Evolutionary conservation across 1,140 invertebrate species (phyloP).

Genomic region (Scaptodrosophila lebanonensis): DNA sequence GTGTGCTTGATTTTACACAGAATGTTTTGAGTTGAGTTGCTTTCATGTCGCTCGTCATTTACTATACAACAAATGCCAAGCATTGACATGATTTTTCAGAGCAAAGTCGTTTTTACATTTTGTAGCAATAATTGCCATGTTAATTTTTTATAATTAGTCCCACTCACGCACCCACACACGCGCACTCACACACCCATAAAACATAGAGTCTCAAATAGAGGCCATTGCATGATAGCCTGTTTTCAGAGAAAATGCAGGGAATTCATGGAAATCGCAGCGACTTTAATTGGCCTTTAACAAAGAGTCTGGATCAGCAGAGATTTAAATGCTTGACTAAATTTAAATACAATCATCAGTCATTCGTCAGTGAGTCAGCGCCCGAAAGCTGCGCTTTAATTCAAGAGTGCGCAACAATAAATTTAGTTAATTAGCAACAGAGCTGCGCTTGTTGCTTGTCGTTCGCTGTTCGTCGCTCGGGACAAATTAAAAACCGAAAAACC

Average conservation of each 20-base stretch:
- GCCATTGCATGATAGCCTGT: not conserved
- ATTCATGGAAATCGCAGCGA: slow-evolving; percentile 46
- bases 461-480: too few relatives aligned
- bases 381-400: slow-evolving; percentile 10
- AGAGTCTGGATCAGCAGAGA: slow-evolving; percentile 7
- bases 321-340: slow-evolving; percentile 42
- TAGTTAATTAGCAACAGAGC: slow-evolving; percentile 43
- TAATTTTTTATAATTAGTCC: slow-evolving; percentile 57
- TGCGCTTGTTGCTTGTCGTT: too few relatives aligned
- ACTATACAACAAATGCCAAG: slow-evolving; percentile 57
- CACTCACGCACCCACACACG: slow-evolving; percentile 7
- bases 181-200: slow-evolving; percentile 1
- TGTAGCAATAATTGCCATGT: slow-evolving; percentile 50
- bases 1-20: too few relatives aligned
- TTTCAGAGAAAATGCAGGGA: slow-evolving; percentile 3
- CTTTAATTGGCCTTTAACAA: slow-evolving; percentile 45
- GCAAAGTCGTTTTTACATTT: slow-evolving; percentile 22
- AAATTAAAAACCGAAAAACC: slow-evolving; percentile 51
- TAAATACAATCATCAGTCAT: not conserved
- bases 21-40: too few relatives aligned
- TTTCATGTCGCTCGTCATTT: slow-evolving; percentile 60
- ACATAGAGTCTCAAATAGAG: slow-evolving; percentile 32
- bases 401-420: slow-evolving; percentile 38
- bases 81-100: slow-evolving; percentile 64
- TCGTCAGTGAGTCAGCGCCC: not conserved